These are phyloP conservation scores for Athripsodes cinereus DNA, from an alignment of 2,888 invertebrate species.

Conservation along the genomic window DNA sequence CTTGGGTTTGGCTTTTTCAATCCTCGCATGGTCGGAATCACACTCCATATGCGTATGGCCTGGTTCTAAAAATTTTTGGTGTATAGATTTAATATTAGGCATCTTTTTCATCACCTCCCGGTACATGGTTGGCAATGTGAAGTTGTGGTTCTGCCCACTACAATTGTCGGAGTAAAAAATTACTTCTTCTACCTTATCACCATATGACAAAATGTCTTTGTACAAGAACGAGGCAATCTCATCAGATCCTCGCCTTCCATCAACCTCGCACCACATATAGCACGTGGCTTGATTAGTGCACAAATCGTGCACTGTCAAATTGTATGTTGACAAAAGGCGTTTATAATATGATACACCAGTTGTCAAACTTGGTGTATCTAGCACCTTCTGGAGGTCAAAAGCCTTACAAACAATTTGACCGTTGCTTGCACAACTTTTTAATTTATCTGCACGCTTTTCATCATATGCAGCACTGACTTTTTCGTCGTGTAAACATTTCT, in stretches of 20 bases:
- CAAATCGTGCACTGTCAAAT: constrained; percentile 2
- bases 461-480: neutral
- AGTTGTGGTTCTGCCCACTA: constrained; percentile 4
- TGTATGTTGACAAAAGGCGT: no score
- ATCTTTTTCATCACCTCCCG: neutral
- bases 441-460: constrained; percentile 2
- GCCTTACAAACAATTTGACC: neutral
- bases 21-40: constrained; percentile 6
- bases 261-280: constrained; percentile 7
- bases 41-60: constrained; percentile 6
- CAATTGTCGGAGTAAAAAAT: constrained; percentile 4
- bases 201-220: neutral
- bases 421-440: constrained; percentile 1
- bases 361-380: neutral
- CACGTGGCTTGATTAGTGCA: constrained; percentile 1
- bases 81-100: neutral
- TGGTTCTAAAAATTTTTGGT: constrained; percentile 3
- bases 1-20: constrained; percentile 5
- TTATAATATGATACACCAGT: no score
- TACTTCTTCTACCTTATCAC: neutral
- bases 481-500: constrained; percentile 5
- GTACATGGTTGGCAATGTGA: neutral
- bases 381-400: neutral
- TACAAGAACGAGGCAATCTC: neutral
- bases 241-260: constrained; percentile 1